Evolutionary conservation across 2,797 vertebrate species (phyloP).

Genomic region (Coluber constrictor): DNA sequence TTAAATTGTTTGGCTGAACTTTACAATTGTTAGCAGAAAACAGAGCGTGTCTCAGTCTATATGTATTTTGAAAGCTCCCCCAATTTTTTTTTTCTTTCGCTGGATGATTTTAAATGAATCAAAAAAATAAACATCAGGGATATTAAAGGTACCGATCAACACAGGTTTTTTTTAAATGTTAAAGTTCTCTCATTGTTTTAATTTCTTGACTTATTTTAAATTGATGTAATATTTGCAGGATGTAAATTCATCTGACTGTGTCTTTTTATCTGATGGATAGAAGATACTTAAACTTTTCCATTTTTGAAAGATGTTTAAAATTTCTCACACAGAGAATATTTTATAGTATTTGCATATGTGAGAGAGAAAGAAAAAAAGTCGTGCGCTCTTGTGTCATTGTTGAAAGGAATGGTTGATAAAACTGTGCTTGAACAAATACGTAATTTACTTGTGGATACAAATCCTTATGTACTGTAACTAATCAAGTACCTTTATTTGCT

Average conservation of each 20-base stretch:
- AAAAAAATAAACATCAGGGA: neutral
- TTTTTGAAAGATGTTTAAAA: neutral
- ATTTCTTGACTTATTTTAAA: neutral
- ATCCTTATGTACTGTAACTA: neutral
- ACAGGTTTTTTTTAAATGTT: neutral
- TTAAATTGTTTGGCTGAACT: neutral
- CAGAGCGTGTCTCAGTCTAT: neutral
- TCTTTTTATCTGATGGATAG: neutral
- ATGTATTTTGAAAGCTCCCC: neutral
- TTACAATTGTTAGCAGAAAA: neutral
- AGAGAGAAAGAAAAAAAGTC: neutral
- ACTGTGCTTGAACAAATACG: neutral
- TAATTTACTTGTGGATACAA: conserved; percentile 33
- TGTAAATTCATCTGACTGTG: neutral
- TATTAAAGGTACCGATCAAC: neutral
- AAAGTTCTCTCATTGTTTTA: neutral
- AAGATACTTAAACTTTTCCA: neutral
- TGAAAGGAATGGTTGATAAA: neutral
- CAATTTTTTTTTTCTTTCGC: neutral
- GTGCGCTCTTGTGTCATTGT: neutral
- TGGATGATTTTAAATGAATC: neutral
- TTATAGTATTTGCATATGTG: neutral
- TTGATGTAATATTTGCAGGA: neutral
- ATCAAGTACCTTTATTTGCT: neutral
- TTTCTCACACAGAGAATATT: neutral